Evolutionary conservation across 37 sponge, comb jelly and placozoan genomes (phyloP).

Genomic region (Agelas oroides): DNA sequence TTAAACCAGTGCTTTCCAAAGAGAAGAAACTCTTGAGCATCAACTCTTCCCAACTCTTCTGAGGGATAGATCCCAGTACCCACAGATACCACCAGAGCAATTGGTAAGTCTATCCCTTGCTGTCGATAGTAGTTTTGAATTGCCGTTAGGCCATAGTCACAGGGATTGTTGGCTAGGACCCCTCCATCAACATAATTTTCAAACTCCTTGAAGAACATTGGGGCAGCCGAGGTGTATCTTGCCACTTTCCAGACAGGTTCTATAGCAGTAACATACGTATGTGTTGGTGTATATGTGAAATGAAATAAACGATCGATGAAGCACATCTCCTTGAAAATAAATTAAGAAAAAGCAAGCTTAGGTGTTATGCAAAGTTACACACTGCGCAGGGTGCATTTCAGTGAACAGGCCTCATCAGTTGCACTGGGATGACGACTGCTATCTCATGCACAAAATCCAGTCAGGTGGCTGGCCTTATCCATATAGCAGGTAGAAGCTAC

Average conservation of each 20-base stretch:
- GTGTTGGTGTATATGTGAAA: too few species aligned
- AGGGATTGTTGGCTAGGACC: constrained; percentile 73
- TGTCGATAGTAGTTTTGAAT: constrained; percentile 35
- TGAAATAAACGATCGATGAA: too few species aligned
- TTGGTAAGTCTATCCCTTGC: neutral
- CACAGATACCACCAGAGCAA: constrained; percentile 46
- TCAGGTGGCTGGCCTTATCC: too few species aligned
- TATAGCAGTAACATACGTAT: neutral
- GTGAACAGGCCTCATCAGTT: too few species aligned
- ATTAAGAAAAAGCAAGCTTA: too few species aligned
- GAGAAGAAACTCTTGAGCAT: constrained; percentile 44
- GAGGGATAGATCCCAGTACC: constrained; percentile 56
- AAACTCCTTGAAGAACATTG: constrained; percentile 56
- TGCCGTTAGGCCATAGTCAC: constrained; percentile 33
- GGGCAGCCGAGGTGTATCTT: constrained; percentile 58
- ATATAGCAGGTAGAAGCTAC: too few species aligned
- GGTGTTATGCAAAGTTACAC: too few species aligned
- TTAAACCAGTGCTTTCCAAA: constrained; percentile 37
- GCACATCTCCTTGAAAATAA: too few species aligned
- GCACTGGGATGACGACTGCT: too few species aligned
- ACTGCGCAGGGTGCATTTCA: too few species aligned
- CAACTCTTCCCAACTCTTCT: constrained; percentile 43
- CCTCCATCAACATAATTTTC: constrained; percentile 76
- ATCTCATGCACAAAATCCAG: too few species aligned
- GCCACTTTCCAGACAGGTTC: constrained; percentile 75